Conservation (phyloP, 2,888 invertebrate genomes). For the Platynereis dumerilii region DNA sequence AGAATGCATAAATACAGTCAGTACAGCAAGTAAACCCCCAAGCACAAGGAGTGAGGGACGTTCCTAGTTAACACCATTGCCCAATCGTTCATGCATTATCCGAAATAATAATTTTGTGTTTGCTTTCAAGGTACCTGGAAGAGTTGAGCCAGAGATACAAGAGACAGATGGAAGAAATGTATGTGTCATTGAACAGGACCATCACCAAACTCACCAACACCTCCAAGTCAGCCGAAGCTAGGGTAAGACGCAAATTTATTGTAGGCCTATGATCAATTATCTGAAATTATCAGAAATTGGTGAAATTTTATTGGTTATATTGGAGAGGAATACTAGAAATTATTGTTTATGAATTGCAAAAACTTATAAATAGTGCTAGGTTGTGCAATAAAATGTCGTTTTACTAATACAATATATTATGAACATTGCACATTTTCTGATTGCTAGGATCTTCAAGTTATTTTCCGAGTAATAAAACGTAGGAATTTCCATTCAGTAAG, state of each 20-base stretch:
- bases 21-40: too few species aligned
- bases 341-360: not conserved
- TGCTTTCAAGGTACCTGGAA: conserved; percentile 80
- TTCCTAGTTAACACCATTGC: too few species aligned
- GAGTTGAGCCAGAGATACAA: conserved; percentile 94
- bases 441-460: not conserved
- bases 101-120: too few species aligned
- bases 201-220: conserved; percentile 68
- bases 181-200: conserved; percentile 79
- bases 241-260: conserved; percentile 25
- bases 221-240: conserved; percentile 36
- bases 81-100: too few species aligned
- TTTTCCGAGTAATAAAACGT: not conserved
- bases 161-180: conserved; percentile 95
- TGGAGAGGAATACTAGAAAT: not conserved
- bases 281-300: not conserved
- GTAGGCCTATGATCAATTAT: not conserved
- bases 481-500: too few species aligned
- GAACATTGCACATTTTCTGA: too few species aligned
- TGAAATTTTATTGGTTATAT: too few species aligned
- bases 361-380: too few species aligned
- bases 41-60: too few species aligned
- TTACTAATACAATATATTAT: too few species aligned
- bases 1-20: too few species aligned
- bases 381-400: too few species aligned